Conservation (phyloP, 2,113 vertebrate species). For the Hipposideros armiger region DNA sequence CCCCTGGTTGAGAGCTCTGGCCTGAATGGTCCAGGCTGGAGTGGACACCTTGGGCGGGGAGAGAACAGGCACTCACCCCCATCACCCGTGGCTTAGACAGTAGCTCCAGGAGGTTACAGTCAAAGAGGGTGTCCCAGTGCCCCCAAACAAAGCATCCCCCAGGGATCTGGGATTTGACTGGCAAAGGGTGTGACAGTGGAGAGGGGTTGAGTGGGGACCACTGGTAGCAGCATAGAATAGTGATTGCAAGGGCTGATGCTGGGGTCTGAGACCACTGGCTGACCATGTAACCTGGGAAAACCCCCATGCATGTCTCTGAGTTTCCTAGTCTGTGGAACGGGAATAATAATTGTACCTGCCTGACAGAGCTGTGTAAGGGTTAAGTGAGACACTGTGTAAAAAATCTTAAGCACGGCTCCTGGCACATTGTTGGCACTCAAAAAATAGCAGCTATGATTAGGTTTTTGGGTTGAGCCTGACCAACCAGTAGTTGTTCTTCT, state of each 20-base stretch:
- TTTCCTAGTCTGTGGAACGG: not conserved
- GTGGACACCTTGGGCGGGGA: rapidly evolving
- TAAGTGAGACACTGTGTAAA: not conserved
- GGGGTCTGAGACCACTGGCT: not conserved
- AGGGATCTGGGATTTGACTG: not conserved
- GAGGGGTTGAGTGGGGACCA: not conserved
- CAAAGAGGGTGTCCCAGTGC: not conserved
- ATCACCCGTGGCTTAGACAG: not conserved
- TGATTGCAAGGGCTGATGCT: not conserved
- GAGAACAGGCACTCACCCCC: not conserved
- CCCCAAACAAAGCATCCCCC: not conserved
- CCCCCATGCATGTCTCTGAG: not conserved
- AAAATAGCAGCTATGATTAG: slow-evolving; percentile 64
- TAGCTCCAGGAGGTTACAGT: not conserved
- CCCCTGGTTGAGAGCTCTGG: not conserved
- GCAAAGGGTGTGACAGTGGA: not conserved
- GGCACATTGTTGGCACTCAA: slow-evolving; percentile 48
- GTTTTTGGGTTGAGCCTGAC: not conserved
- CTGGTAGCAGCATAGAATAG: slow-evolving; percentile 31
- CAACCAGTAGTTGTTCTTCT: not conserved
- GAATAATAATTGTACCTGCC: not conserved
- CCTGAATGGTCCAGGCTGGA: not conserved
- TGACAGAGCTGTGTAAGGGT: not conserved
- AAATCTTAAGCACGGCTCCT: not conserved
- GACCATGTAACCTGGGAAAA: not conserved